phyloP scores from a whole-genome alignment of 2,888 invertebrate species.

The Harpalus rubripes region DNA sequence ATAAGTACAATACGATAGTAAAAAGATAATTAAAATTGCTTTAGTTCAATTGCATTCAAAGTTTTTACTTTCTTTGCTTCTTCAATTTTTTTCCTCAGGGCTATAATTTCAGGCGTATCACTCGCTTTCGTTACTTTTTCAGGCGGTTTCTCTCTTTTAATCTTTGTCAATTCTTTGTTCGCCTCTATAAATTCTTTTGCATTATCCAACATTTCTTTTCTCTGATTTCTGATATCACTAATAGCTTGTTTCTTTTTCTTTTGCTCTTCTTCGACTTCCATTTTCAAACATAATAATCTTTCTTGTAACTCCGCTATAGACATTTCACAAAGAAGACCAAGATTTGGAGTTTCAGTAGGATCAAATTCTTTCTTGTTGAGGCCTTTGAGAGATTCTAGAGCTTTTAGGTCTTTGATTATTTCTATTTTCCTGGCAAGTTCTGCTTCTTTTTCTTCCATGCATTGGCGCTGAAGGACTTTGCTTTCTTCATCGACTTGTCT shows the following conservation, averaged over 20 bases:
- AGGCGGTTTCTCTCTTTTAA: conserved; percentile 74
- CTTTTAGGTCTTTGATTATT: conserved; percentile 76
- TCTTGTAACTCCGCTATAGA: conserved; percentile 82
- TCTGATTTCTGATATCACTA: conserved; percentile 76
- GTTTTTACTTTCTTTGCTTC: conserved; percentile 78
- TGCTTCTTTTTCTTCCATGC: conserved; percentile 73
- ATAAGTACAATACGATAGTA: neutral
- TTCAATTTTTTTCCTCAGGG: conserved; percentile 78
- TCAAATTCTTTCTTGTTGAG: conserved; percentile 79
- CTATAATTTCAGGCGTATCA: conserved; percentile 77
- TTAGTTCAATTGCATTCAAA: conserved; percentile 64
- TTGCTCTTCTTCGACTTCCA: conserved; percentile 79
- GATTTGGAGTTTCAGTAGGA: conserved; percentile 80
- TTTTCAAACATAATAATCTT: conserved; percentile 78
- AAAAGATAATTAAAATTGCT: neutral
- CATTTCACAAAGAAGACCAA: conserved; percentile 83
- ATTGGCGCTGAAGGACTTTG: conserved; percentile 74
- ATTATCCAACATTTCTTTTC: conserved; percentile 78
- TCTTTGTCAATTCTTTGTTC: conserved; percentile 71
- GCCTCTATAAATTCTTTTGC: conserved; percentile 77
- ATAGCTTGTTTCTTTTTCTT: conserved; percentile 78
- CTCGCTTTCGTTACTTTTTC: conserved; percentile 70
- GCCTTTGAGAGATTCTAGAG: conserved; percentile 74
- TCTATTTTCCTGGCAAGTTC: conserved; percentile 75
- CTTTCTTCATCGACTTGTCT: conserved; percentile 79